Evolutionary conservation across 2,797 vertebrate species (phyloP).

Genomic region (Crocodylus rhombifer): DNA sequence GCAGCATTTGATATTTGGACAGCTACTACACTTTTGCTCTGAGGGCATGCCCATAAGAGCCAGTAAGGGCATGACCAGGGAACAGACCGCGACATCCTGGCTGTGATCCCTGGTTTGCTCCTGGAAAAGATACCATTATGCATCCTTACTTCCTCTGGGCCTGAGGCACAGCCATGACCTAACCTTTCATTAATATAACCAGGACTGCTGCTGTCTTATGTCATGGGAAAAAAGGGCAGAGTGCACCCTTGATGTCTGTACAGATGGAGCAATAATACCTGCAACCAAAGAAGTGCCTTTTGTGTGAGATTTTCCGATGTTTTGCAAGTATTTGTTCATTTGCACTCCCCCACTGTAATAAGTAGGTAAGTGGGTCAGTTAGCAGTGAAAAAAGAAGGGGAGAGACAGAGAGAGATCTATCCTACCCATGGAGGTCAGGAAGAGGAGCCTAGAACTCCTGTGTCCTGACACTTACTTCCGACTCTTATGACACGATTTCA

Average conservation of each 20-base stretch:
- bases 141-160: not conserved
- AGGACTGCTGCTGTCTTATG: too few species aligned
- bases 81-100: fast-evolving
- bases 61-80: not conserved
- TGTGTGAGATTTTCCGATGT: not conserved
- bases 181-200: too few species aligned
- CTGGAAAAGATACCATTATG: not conserved
- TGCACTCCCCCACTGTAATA: not conserved
- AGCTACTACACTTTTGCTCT: not conserved
- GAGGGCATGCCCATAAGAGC: not conserved
- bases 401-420: not conserved
- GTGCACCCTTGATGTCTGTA: not conserved
- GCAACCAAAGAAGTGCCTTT: not conserved
- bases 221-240: not conserved
- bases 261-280: not conserved
- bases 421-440: not conserved
- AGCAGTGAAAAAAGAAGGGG: not conserved
- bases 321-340: not conserved
- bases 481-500: not conserved
- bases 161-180: too few species aligned
- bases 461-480: not conserved
- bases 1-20: not conserved
- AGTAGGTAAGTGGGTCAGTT: not conserved
- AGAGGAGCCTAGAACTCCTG: not conserved
- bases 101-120: not conserved